These are phyloP conservation scores for Myopa tessellatipennis DNA, from an alignment of 2,888 invertebrate genomes.

Conservation along the genomic window DNA sequence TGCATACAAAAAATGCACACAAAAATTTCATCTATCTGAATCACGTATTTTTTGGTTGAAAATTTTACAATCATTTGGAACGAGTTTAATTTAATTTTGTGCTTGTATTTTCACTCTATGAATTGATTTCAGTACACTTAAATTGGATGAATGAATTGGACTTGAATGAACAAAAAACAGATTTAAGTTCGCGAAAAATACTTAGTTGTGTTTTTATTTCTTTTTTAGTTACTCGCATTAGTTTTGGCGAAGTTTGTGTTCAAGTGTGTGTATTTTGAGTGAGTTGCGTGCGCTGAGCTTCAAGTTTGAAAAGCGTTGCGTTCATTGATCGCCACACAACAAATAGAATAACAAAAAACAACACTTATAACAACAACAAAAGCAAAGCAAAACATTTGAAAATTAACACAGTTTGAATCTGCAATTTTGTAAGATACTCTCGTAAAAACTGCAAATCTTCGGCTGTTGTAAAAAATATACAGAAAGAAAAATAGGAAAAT, in stretches of 20 bases:
- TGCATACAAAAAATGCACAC: too few relatives aligned
- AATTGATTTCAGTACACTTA: too few relatives aligned
- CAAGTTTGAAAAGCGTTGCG: background rate
- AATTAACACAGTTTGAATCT: constrained; percentile 15
- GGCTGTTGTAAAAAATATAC: background rate
- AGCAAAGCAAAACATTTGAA: background rate
- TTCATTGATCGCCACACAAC: constrained; percentile 27
- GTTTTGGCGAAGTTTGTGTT: constrained; percentile 1
- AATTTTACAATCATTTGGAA: too few relatives aligned
- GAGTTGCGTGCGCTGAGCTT: constrained; percentile 1
- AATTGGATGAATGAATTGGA: too few relatives aligned
- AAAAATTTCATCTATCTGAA: too few relatives aligned
- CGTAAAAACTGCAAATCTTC: background rate
- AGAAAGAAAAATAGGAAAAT: background rate
- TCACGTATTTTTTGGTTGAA: too few relatives aligned
- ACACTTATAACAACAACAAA: constrained; percentile 12
- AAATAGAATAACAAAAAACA: background rate
- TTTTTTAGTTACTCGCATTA: background rate
- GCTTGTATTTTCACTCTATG: too few relatives aligned
- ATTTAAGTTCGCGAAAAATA: too few relatives aligned
- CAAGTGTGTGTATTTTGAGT: constrained; percentile 7
- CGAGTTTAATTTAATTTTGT: too few relatives aligned
- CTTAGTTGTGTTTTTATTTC: background rate
- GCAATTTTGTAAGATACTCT: constrained; percentile 7
- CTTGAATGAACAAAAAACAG: too few relatives aligned